Evolutionary conservation across 2,797 vertebrate species (phyloP).

Genomic region (Oryzias dopingdopingensis): DNA sequence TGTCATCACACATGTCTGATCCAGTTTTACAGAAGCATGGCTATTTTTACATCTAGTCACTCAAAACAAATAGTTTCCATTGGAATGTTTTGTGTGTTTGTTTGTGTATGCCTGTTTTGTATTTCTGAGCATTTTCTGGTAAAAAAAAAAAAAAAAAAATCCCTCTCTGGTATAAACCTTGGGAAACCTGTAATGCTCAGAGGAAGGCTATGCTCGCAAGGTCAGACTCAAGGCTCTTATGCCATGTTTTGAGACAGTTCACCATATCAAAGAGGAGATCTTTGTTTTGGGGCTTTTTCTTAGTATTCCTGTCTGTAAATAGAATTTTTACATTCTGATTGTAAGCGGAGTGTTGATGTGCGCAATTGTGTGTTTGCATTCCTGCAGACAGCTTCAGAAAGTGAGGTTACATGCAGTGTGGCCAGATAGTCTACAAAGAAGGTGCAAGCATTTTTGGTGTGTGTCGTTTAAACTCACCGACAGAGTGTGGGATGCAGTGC

Average conservation of each 20-base stretch:
- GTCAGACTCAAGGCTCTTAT: constrained; percentile 28
- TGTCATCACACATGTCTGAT: constrained; percentile 22
- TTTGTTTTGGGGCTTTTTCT: background rate
- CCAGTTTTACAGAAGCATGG: constrained; percentile 46
- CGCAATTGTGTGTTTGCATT: constrained; percentile 8
- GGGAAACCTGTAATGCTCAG: constrained; percentile 34
- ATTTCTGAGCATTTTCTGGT: constrained; percentile 11
- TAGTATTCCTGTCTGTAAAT: constrained; percentile 1
- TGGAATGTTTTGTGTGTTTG: constrained; percentile 1
- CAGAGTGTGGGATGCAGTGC: constrained; percentile 38
- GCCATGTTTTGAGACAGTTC: constrained; percentile 35
- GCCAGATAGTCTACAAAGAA: constrained; percentile 11
- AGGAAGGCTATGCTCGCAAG: constrained; percentile 31
- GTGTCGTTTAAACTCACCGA: constrained; percentile 26
- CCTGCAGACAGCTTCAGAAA: constrained; percentile 1
- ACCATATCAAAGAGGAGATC: constrained; percentile 24
- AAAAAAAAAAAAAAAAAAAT: constrained; percentile 38
- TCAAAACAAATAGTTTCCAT: constrained; percentile 17
- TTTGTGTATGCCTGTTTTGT: constrained; percentile 1
- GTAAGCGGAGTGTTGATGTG: background rate
- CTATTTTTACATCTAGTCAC: constrained; percentile 13
- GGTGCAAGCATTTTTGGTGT: constrained; percentile 19
- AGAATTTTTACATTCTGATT: constrained; percentile 6
- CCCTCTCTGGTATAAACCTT: constrained; percentile 29
- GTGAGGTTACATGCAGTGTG: constrained; percentile 7